Evolutionary conservation across 2,113 vertebrate species (phyloP).

Genomic region (Grammomys surdaster): DNA sequence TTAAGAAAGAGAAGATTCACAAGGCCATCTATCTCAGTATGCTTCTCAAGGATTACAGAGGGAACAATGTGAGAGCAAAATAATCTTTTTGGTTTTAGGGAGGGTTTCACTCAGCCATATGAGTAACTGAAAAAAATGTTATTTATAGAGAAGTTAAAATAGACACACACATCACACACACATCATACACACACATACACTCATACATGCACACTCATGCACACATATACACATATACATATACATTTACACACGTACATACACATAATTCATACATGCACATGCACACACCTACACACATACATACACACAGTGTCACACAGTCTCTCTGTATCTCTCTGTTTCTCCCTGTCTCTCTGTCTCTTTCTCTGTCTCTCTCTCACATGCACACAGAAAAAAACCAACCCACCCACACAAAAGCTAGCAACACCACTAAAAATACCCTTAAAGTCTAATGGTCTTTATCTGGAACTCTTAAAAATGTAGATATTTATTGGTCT

Average conservation of each 20-base stretch:
- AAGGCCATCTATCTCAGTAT: background rate
- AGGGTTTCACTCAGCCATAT: background rate
- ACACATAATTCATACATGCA: no score
- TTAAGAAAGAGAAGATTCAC: background rate
- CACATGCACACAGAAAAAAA: background rate
- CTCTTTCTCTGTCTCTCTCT: background rate
- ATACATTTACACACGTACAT: background rate
- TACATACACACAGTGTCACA: background rate
- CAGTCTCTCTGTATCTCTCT: no score
- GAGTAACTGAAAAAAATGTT: background rate
- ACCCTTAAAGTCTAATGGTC: background rate
- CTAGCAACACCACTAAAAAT: background rate
- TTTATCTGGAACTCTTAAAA: slow-evolving; percentile 9
- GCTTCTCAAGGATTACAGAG: slow-evolving; percentile 23
- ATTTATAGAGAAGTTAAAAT: slow-evolving; percentile 42
- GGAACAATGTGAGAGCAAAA: background rate
- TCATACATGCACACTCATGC: background rate
- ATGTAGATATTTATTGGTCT: background rate
- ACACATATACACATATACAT: background rate
- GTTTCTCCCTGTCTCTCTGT: no score
- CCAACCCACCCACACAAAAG: background rate
- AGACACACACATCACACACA: background rate
- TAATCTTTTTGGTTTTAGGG: background rate
- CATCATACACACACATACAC: background rate
- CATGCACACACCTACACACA: background rate